Evolutionary conservation across 2,888 invertebrate species (phyloP), one percentile per base, ranked within the genome.

Genomic region (Schrankia costaestrigalis): DNA sequence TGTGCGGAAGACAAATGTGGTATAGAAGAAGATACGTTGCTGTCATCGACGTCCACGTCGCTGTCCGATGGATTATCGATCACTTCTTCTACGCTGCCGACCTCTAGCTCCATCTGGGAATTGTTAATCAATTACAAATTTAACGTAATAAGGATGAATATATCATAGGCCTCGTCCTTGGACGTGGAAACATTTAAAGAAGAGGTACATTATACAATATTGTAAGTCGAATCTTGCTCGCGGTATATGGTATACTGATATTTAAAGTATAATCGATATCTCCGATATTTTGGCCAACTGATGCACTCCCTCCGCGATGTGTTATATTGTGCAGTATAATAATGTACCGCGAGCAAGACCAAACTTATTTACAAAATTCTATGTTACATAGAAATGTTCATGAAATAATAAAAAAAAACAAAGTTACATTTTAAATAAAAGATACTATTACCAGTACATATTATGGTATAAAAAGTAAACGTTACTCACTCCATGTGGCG

Each of bases 1-100:
- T 84, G 84, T 0, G 86, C 85, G 1, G 80, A 83, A 0, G 85
- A 82, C 0, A 83, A 61, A 9, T 71, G 75, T 0, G 75, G 63
- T 2, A 56, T 41, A 1, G 68, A 31, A 0, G 71, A 11, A 0
- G 68, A 47, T 0, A 56, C 41, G 1, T 67, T 60, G 11, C 68
- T 76, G 40, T 84, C 85, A 41, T 85, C 85, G 0, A 85, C 83
- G 41, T 86, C 87, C 0, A 87, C 85, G 54, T 87, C 87, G 28
- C 82, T 85, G 50, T 87, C 86, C 0, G 85, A 85, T 0, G 74
- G 83, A 17, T 56, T 56, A 21, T 81, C 79, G 1, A 66, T 46
- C 1, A 71, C 56, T 39, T 83, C 84, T 28, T 84, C 85, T 0
- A 67, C 41, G 8, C 57, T 66, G 1, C 53, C 63, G 0, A 75